Percentiles rank a stretch among this genome's conserved stretches.
Conservation (phyloP, 2,113 vertebrate genomes). For the Hoplias malabaricus region DNA sequence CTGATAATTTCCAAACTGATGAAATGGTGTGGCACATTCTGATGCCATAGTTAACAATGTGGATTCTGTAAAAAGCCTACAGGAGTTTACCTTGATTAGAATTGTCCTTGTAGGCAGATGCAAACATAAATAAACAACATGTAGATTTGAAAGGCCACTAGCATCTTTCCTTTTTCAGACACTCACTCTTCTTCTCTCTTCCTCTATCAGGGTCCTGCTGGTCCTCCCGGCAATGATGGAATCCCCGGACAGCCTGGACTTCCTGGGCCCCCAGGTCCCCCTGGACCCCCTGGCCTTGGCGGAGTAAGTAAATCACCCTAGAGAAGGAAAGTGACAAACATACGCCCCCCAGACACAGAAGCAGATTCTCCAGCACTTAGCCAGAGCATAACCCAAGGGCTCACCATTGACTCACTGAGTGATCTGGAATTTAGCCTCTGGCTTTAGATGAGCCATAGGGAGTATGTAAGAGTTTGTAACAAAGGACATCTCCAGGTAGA, state of each 20-base stretch:
- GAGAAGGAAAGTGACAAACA: neutral
- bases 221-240: constrained; percentile 87
- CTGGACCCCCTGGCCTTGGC: constrained; percentile 89
- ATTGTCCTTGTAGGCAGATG: neutral
- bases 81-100: neutral
- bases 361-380: neutral
- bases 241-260: constrained; percentile 84
- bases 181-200: neutral
- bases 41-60: neutral
- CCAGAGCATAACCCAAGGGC: neutral
- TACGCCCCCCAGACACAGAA: neutral
- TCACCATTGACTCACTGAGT: neutral
- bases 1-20: neutral
- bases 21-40: neutral
- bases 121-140: too few species aligned
- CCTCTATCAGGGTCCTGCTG: constrained; percentile 77
- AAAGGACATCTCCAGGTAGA: neutral
- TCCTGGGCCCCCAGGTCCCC: constrained; percentile 86
- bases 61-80: neutral
- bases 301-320: constrained; percentile 82
- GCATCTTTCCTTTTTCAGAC: neutral
- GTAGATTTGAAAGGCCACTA: too few species aligned
- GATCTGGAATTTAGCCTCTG: neutral
- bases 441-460: neutral
- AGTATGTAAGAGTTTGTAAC: neutral